Evolutionary conservation across 2,113 vertebrate genomes (phyloP), one percentile per base, ranked within the genome.

Genomic region (Chionomys nivalis): DNA sequence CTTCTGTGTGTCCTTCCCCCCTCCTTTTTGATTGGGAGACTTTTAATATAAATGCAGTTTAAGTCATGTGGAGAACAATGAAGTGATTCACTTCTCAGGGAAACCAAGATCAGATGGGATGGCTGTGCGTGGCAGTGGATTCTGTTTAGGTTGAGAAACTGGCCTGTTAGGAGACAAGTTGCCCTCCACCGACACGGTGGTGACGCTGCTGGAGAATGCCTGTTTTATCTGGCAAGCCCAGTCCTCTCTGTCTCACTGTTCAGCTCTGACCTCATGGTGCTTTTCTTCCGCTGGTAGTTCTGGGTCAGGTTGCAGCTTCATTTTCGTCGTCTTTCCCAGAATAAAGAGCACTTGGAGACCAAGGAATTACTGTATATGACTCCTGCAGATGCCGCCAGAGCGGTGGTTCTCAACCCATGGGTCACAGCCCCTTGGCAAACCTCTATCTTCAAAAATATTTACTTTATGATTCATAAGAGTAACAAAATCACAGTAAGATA

Each of bases 81-180:
- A 92, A 77, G 28, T 96, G 89, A 97, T 87, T 97, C 77, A 90
- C 76, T 82, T 97, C 96, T 93, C 94, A 47, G 93, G 96, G 61
- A 91, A 82, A 86, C n/a, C 75, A 17, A 0, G 77, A 52, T 97
- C 87, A 96, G 91, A 96, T 87, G 78, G 85, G 49, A 17, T 19
- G 72, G 52, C 66, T 82, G 17, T 12, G 4, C 66, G 76, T 82
- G 75, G 88, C 13, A 17, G 17, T 33, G 28, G 19, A 90, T 94
- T 83, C 92, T 26, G 19, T 72, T 65, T 65, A 85, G 47, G 86
- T 85, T 94, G 93, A 93, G 94, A 96, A 94, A 92, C 36, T 28
- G n/a, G 3, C 9, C 79, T 73, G 12, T 89, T 31, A 79, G 5
- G 28, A 76, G 75, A 52, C 42, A 93, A 24, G 3, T 23, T 95